These are phyloP conservation scores for Staurois parvus DNA, from an alignment of 2,797 vertebrate species.

Conservation along the genomic window DNA sequence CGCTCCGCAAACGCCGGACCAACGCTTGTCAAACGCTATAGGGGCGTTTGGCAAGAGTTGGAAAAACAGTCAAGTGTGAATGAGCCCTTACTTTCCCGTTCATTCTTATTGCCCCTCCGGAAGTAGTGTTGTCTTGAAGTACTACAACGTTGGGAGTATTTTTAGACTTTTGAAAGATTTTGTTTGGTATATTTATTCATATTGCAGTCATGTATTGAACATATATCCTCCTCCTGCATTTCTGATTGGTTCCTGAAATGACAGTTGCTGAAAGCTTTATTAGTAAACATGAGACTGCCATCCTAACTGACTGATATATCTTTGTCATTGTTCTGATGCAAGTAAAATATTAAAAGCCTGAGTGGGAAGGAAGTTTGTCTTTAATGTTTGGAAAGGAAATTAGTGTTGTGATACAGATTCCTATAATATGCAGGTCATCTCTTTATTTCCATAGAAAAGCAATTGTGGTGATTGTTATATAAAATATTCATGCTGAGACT, in stretches of 20 bases:
- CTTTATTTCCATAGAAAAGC: slow-evolving; percentile 1
- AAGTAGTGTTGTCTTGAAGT: background rate
- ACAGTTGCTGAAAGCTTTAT: background rate
- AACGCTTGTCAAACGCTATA: too few relatives aligned
- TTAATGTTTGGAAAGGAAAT: background rate
- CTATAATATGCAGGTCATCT: background rate
- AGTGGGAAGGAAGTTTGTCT: background rate
- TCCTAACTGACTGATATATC: too few relatives aligned
- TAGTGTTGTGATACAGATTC: background rate
- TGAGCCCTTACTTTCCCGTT: too few relatives aligned
- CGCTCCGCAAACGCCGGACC: too few relatives aligned
- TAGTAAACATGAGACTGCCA: too few relatives aligned
- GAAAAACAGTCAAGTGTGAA: too few relatives aligned
- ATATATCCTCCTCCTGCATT: too few relatives aligned
- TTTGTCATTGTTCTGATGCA: background rate
- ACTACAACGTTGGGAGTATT: background rate
- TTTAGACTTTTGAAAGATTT: background rate
- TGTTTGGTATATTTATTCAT: background rate
- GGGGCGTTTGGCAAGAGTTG: too few relatives aligned
- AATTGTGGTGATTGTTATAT: background rate
- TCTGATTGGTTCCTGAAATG: too few relatives aligned
- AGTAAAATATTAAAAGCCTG: background rate
- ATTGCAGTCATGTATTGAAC: too few relatives aligned
- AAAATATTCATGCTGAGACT: background rate
- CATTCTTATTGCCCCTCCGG: background rate